phyloP scores from a whole-genome alignment of 2,797 vertebrate genomes.

The Myotis planiceps region DNA sequence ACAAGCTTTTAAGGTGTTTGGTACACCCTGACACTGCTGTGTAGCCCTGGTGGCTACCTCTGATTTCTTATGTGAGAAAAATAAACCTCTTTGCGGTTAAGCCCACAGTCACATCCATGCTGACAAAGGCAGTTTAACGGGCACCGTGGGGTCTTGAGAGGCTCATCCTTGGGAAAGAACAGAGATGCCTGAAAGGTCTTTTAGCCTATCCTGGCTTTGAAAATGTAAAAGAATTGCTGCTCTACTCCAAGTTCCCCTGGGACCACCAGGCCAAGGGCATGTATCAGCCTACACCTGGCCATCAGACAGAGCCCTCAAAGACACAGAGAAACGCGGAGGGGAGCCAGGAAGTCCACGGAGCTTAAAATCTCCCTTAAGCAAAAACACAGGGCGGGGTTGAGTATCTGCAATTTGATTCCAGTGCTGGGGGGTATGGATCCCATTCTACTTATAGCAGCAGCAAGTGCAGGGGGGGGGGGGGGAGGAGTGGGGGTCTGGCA shows the following conservation, averaged over 20 bases:
- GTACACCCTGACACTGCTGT: not conserved
- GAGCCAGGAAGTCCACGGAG: accelerated
- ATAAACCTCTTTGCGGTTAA: not conserved
- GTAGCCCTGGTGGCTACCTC: not conserved
- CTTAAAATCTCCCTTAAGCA: not conserved
- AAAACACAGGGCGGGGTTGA: not conserved
- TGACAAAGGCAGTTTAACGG: not conserved
- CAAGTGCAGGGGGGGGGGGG: not conserved
- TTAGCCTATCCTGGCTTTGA: not conserved
- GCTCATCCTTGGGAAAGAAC: not conserved
- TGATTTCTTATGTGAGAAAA: not conserved
- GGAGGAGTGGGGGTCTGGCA: not conserved
- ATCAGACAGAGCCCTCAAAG: not conserved
- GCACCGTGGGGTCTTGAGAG: not conserved
- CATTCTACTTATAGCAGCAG: constrained; percentile 29
- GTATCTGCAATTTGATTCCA: not conserved
- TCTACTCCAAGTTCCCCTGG: not conserved
- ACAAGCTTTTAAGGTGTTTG: not conserved
- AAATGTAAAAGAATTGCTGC: not conserved
- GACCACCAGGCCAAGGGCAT: not conserved
- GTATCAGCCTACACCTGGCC: not conserved
- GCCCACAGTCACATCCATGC: not conserved
- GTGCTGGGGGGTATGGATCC: not conserved
- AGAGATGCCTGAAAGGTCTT: not conserved
- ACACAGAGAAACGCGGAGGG: not conserved